These are phyloP conservation scores for Acridotheres tristis DNA, from an alignment of 2,797 vertebrate species.

Conservation along the genomic window DNA sequence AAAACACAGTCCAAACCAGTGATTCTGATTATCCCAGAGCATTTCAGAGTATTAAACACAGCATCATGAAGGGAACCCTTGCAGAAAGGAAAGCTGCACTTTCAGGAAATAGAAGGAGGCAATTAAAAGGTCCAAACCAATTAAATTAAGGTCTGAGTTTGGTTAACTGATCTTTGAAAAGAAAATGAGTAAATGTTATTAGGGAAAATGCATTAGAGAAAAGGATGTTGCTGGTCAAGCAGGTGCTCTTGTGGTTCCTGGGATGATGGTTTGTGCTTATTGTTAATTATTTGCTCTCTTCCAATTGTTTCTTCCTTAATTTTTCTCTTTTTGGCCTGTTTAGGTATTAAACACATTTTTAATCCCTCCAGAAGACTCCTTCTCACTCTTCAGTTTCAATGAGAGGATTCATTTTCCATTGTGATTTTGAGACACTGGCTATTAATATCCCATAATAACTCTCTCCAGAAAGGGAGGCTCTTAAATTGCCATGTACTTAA, in stretches of 20 bases:
- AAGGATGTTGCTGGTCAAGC: neutral
- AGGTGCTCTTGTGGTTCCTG: neutral
- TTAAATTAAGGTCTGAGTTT: neutral
- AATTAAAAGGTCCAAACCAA: neutral
- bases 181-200: neutral
- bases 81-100: neutral
- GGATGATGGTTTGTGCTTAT: neutral
- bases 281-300: neutral
- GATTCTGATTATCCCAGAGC: neutral
- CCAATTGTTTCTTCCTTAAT: neutral
- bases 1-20: rapidly evolving
- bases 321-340: neutral
- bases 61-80: neutral
- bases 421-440: neutral
- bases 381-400: neutral
- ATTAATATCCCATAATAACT: neutral
- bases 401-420: neutral
- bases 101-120: rapidly evolving
- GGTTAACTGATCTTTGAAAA: neutral
- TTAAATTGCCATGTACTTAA: neutral
- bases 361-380: neutral
- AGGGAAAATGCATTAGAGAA: neutral
- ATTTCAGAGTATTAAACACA: neutral
- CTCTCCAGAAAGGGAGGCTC: neutral
- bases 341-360: neutral